A percentile compares a stretch with the other conserved stretches of the same genome.
Evolutionary conservation across 2,113 vertebrate genomes (phyloP).

Genomic region (Polyodon spathula): DNA sequence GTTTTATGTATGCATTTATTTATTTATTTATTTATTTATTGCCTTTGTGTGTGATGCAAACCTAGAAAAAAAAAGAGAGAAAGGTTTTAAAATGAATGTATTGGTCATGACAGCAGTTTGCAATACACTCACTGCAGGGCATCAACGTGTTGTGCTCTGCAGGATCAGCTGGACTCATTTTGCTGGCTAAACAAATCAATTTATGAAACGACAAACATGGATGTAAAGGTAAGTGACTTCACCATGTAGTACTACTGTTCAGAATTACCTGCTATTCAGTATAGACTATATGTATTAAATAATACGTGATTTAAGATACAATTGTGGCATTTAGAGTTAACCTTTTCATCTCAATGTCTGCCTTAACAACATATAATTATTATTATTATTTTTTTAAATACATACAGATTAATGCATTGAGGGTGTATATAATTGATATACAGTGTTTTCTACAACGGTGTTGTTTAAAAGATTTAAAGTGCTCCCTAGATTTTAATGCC

Average conservation of each 20-base stretch:
- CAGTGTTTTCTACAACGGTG: no score
- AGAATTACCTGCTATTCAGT: conserved; percentile 12
- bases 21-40: background rate
- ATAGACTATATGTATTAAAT: background rate
- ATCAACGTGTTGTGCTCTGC: background rate
- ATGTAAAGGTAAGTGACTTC: conserved; percentile 19
- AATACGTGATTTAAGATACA: no score
- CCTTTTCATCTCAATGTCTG: background rate
- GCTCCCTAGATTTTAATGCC: no score
- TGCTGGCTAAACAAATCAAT: background rate
- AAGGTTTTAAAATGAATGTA: background rate
- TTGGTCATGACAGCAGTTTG: no score
- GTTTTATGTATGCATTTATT: background rate
- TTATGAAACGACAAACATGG: background rate
- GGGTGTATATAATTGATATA: no score
- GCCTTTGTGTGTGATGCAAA: background rate
- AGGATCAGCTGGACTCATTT: background rate
- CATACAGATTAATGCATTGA: no score
- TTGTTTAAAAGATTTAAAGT: no score
- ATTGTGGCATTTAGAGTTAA: background rate
- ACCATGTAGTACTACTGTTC: conserved; percentile 1
- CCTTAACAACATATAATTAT: background rate
- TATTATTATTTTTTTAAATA: conserved; percentile 36
- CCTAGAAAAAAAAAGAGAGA: background rate
- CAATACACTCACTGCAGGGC: background rate